Base-by-base conservation (phyloP, 92 coral and sea anemone genomes). In the Nematostella vectensis region DNA sequence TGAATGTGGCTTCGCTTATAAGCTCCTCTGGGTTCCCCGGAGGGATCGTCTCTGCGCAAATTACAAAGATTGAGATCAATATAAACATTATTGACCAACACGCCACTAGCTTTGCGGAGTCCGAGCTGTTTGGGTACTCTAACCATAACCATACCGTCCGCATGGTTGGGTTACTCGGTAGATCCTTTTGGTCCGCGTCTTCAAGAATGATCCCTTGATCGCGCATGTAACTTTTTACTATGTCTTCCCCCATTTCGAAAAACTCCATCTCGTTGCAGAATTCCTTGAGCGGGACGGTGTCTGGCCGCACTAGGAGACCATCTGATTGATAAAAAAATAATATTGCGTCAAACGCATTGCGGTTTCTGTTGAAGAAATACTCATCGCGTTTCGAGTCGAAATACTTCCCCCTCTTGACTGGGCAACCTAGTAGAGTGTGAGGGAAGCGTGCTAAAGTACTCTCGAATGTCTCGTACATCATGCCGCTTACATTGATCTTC, bases 321-420 rank as follows among this genome's bases (percentile, higher is more conserved):
- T 74, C 38, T 4, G 97, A 89, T 45, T 89, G 97, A 40, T 89
- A 89, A 52, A 81, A 89, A 67, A 89, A 89, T 8, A 89, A 71
- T 50, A 89, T 89, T 1, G 95, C 87, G 48, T 89, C 97, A 26
- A 89, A 89, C 0, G 95, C 97, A 38, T 77, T 81, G 8, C 89
- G 85, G 42, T 89, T 80, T 31, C 97, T 77, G 43, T 85, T 71
- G 61, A 89, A 85, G 52, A 81, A 83, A 53, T 85, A 89, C 29
- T 89, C 96, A 4, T 81, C 66, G 21, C 79, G 58, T 16, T 17
- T 57, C 24, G 73, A 49, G 47, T 89, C 95, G 68, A 63, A 89
- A 56, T 79, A 89, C 33, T 69, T 57, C 12, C 27, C 55, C 31
- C 96, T 70, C 57, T 77, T 80, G 25, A 55, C 66, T 4, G 78